These are phyloP conservation scores for Platynereis dumerilii DNA, from an alignment of 2,888 invertebrate genomes.

Conservation along the genomic window DNA sequence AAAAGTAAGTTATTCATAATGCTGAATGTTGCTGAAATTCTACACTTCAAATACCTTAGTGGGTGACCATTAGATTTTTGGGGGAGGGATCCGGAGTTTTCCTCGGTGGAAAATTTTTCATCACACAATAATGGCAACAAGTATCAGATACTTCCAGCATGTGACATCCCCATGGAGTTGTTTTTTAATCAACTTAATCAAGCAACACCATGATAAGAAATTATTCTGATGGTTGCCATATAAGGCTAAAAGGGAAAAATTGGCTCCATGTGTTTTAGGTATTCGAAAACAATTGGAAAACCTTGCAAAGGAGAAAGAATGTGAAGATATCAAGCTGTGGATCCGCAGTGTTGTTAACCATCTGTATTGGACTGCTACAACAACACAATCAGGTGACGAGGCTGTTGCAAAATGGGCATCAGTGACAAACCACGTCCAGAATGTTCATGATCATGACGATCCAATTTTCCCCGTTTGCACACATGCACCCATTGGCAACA, in stretches of 20 bases:
- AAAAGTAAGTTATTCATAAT: not conserved
- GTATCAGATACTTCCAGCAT: too few species aligned
- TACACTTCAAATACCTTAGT: too few species aligned
- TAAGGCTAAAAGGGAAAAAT: too few species aligned
- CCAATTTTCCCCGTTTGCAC: not conserved
- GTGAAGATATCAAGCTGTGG: not conserved
- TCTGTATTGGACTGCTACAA: not conserved
- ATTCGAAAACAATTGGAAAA: not conserved
- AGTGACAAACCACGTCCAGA: not conserved
- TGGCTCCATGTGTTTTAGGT: not conserved
- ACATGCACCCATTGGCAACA: not conserved
- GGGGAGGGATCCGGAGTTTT: too few species aligned
- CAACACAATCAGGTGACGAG: not conserved
- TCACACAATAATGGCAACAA: too few species aligned
- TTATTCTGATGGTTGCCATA: too few species aligned
- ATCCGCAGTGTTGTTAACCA: slow-evolving; percentile 4
- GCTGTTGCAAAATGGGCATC: not conserved
- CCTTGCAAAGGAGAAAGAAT: slow-evolving; percentile 1
- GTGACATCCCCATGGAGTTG: too few species aligned
- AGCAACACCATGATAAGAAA: too few species aligned
- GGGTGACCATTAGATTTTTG: too few species aligned
- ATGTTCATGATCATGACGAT: not conserved
- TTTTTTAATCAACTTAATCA: too few species aligned
- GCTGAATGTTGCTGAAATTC: too few species aligned
- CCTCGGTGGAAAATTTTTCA: too few species aligned